phyloP scores from a whole-genome alignment of 1,140 invertebrate genomes.

The Drosophila ercepeae region DNA sequence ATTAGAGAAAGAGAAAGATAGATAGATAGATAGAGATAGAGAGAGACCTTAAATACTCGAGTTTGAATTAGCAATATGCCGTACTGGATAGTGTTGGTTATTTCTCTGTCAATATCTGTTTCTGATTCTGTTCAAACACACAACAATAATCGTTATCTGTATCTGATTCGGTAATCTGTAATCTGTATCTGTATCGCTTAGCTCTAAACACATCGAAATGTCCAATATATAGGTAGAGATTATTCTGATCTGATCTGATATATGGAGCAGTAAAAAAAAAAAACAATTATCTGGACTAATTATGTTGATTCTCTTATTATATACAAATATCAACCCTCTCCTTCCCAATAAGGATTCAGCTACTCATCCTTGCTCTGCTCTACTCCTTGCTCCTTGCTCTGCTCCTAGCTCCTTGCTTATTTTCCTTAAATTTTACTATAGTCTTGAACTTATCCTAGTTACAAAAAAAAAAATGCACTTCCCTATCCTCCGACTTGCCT shows the following conservation, averaged over 20 bases:
- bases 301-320: conserved; percentile 22
- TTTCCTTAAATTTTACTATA: conserved; percentile 56
- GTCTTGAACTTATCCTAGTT: conserved; percentile 64
- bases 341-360: conserved; percentile 2
- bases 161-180: no score
- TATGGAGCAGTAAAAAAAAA: conserved; percentile 34
- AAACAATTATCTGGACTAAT: conserved; percentile 20
- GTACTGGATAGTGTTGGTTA: conserved; percentile 35
- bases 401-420: no score
- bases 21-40: conserved; percentile 13
- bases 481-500: not conserved
- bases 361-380: not conserved
- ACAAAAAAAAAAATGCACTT: conserved; percentile 46
- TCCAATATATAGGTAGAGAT: conserved; percentile 39
- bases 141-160: conserved; percentile 50
- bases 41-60: conserved; percentile 36
- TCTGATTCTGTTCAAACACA: conserved; percentile 32
- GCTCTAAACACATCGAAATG: conserved; percentile 40
- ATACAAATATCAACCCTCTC: conserved; percentile 17
- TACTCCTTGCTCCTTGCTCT: no score
- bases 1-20: conserved; percentile 14
- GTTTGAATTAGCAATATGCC: conserved; percentile 28
- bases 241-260: conserved; percentile 45
- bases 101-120: conserved; percentile 32
- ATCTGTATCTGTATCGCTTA: conserved; percentile 10